Conservation (phyloP, 2,888 invertebrate genomes). For the Clostera curtula region DNA sequence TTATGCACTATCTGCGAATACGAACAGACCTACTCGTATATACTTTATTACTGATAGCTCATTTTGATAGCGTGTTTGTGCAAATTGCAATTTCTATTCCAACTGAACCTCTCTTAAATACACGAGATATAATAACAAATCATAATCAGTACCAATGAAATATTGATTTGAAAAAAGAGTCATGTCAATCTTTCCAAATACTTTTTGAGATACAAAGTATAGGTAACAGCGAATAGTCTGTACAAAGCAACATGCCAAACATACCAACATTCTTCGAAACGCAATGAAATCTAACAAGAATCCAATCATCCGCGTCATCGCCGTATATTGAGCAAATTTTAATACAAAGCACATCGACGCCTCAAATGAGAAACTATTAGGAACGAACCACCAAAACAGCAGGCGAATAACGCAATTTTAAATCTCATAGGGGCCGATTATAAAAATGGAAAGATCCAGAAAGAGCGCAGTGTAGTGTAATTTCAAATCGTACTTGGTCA, state of each 20-base stretch:
- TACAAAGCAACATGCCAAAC: slow-evolving; percentile 24
- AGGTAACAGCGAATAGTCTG: slow-evolving; percentile 32
- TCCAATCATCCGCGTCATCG: slow-evolving; percentile 40
- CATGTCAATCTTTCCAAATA: no score
- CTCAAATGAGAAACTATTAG: slow-evolving; percentile 52
- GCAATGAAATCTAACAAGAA: slow-evolving; percentile 27
- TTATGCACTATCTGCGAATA: slow-evolving; percentile 19
- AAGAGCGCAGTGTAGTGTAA: no score
- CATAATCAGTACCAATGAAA: no score
- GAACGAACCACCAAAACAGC: slow-evolving; percentile 58
- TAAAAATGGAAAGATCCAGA: slow-evolving; percentile 4
- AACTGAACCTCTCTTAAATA: slow-evolving; percentile 10
- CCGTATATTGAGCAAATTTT: slow-evolving; percentile 64
- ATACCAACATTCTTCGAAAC: slow-evolving; percentile 20
- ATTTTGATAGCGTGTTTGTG: slow-evolving; percentile 35
- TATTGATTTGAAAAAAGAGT: no score
- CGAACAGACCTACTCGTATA: slow-evolving; percentile 25
- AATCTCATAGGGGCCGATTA: slow-evolving; percentile 40
- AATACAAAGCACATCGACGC: slow-evolving; percentile 52
- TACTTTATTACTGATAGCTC: slow-evolving; percentile 21
- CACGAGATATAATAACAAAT: no score
- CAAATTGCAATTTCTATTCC: slow-evolving; percentile 30
- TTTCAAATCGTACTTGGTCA: no score
- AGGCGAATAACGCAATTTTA: slow-evolving; percentile 51
- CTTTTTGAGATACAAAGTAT: slow-evolving; percentile 51